phyloP scores from a whole-genome alignment of 2,113 vertebrate species.

The Machaerirhynchus nigripectus region DNA sequence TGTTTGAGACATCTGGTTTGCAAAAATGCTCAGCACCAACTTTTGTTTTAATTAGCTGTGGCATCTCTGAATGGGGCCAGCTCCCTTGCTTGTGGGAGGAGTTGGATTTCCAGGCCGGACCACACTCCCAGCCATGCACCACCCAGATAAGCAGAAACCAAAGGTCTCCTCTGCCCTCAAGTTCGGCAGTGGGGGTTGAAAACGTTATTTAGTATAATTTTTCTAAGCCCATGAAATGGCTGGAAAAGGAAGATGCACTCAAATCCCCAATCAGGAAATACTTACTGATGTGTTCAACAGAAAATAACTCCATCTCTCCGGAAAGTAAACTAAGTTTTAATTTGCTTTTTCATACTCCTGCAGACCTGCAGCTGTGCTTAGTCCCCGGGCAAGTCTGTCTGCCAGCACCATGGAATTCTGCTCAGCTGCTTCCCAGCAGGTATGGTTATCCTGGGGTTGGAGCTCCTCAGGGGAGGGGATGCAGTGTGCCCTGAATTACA shows the following conservation, averaged over 20 bases:
- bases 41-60: constrained; percentile 11
- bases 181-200: not conserved
- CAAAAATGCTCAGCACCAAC: not conserved
- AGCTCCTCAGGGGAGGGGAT: not conserved
- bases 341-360: not conserved
- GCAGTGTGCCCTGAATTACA: not conserved
- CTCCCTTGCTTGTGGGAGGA: not conserved
- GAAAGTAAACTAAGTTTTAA: not conserved
- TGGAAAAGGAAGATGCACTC: not conserved
- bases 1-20: not conserved
- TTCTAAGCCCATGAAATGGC: not conserved
- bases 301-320: not conserved
- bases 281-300: not conserved
- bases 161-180: not conserved
- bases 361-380: not conserved
- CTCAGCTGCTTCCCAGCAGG: not conserved
- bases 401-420: not conserved
- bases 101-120: not conserved
- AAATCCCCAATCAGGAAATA: not conserved
- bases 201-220: not conserved
- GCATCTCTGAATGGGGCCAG: not conserved
- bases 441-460: not conserved
- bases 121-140: not conserved
- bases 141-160: not conserved
- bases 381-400: not conserved